Base-by-base conservation (phyloP, 2,113 vertebrate genomes). In the Petroica traversi region DNA sequence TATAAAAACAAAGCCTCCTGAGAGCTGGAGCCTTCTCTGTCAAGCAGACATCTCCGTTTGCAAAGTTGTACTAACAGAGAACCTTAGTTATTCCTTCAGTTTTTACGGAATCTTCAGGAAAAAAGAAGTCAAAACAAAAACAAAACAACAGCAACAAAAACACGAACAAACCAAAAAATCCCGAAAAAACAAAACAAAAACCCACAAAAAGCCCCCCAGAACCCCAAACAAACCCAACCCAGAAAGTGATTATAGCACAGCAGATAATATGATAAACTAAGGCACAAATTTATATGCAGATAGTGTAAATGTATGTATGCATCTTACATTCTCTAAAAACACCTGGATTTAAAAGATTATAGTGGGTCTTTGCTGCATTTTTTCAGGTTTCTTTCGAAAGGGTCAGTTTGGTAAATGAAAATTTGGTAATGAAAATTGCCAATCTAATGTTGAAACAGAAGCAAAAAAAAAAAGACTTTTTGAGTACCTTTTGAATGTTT, bases 291-390 rank as follows among this genome's bases (percentile, higher is more conserved):
- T 91, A 33, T 46, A 36, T 31, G 25, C 3, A 57, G 23, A 28
- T 5, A 69, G 6, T 20, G 11, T 36, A n/a, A 0, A 0, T 40
- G 4, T 15, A 38, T n/a, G 6, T 5, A 36, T 28, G 16, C 4
- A 6, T 57, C 8, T 28, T 67, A 45, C 2, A 25, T 52, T 25
- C 9, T 81, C 5, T 62, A 54, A 49, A 81, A 73, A 2, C 18
- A 24, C 29, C 38, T 73, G 16, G 11, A 80, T 58, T 62, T 69
- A 34, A 54, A 88, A 80, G 7, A 52, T n/a, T 69, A 19, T 12
- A 34, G 19, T 34, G 38, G 3, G 16, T 51, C 23, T 18, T 89
- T 77, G 29, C 4, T 49, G 8, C 20, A 58, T 49, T 77, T 25
- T 92, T 73, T 33, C 41, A 83, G 3, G 3, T 64, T 73, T 54